Base-by-base conservation (phyloP, 2,888 invertebrate genomes). In the Andrena hattorfiana region DNA sequence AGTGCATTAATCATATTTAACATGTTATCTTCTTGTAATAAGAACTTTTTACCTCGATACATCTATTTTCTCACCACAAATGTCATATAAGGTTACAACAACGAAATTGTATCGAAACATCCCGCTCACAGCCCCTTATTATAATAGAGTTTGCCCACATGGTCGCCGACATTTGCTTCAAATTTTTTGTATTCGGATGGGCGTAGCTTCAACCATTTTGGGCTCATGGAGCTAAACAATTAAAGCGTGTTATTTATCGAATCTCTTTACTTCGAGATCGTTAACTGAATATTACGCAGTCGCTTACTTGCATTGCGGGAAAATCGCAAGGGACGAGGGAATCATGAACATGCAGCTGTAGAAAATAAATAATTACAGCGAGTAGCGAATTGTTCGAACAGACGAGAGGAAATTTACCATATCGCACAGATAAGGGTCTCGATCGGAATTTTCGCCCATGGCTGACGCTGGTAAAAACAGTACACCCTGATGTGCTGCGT, bases 291-390 rank as follows among this genome's bases (percentile, higher is more conserved):
- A 54, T 60, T 56, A 48, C 42, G 3, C 20, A 26, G 42, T 71
- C n/a, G 42, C 87, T 87, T 82, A 90, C 90, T 87, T 90, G 77
- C 70, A 77, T 54, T 83, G 83, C 8, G 89, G 89, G 67, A 72
- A 90, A 73, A 90, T 85, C 0, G 90, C 91, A 70, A 89, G 67
- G 2, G 85, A 85, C 5, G 85, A 79, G 20, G 90, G 90, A 59
- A 91, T 86, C 84, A 83, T 84, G 66, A 89, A 16, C 30, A 84
- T 32, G 7, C 85, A 80, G 49, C 90, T 90, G 71, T 13, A 23
- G n/a, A 71, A 16, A n/a, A 60, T 54, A 20, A 30, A 70, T 59
- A 56, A 56, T 54, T 8, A 35, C 1, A 64, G 51, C 28, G 13
- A 56, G 3, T 7, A 60, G 16, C 3, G 42, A 59, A 48, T 35